Base-by-base conservation (phyloP, 1,140 invertebrate species). In the Neotoxoptera formosana region DNA sequence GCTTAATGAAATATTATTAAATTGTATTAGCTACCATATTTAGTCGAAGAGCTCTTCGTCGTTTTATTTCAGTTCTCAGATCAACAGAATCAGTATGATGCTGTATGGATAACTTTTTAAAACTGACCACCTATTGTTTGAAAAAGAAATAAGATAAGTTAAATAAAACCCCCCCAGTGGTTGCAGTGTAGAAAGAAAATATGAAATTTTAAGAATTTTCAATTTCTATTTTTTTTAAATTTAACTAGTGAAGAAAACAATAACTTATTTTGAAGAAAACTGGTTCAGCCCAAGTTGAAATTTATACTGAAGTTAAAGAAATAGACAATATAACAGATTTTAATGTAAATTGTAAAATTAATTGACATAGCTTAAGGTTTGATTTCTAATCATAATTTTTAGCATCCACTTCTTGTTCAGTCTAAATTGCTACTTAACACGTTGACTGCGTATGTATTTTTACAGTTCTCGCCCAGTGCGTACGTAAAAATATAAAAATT, bases 61-160 rank as follows among this genome's bases (percentile, higher is more conserved):
- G 11, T 93, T 93, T 86, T 84, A 93, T 45, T 56, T 93, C 91
- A 41, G 91, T 93, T 93, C 91, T 93, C 30, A 93, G 41, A 86
- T 93, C 91, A 53, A 84, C 81, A 56, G 14, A 56, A 84, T 93
- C 91, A 93, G 45, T 53, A 41, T n/a, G 25, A 41, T n/a, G 25
- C 56, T 93, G 47, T 76, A 86, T 41, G 84, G 23, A 36, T 17
- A 56, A 25, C 2, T 86, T 93, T 93, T 93, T 86, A 41, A 86
- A 36, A 84, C 56, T 36, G n/a, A 41, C 4, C n/a, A 14, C 60
- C 60, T 76, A 14, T 14, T 76, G 17, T 76, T 76, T 76, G 0
- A n/a, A 14, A 67, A 76, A 76, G 0, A 76, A 76, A 76, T 67
- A n/a, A 60, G 1, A n/a, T n/a, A 60, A n/a, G 0, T n/a, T 7